A percentile compares a stretch with the other conserved stretches of the same genome.
phyloP scores from a whole-genome alignment of 2,113 vertebrate species.

The Turnix velox region DNA sequence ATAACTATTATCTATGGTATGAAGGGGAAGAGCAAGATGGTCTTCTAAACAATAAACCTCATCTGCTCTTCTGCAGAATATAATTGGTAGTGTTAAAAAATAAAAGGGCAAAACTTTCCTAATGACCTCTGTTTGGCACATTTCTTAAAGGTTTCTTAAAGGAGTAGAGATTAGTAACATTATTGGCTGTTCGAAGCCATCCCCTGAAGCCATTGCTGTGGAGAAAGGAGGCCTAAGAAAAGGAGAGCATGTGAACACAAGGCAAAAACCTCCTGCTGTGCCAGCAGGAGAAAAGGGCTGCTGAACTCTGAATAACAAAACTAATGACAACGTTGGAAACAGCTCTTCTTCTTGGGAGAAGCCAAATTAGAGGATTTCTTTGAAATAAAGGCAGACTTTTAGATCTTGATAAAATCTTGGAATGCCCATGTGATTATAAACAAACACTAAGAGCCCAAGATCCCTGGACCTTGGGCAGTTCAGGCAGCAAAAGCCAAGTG shows the following conservation, averaged over 20 bases:
- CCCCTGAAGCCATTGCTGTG: neutral
- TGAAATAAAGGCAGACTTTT: neutral
- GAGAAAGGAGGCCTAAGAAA: neutral
- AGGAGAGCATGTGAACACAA: neutral
- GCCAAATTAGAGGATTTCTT: neutral
- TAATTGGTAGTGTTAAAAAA: neutral
- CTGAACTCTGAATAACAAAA: neutral
- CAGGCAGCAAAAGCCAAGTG: neutral
- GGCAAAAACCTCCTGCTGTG: neutral
- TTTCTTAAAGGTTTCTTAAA: too few species aligned
- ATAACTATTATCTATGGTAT: neutral
- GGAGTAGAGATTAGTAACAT: neutral
- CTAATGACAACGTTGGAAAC: neutral
- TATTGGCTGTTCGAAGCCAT: neutral
- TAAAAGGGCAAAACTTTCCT: neutral
- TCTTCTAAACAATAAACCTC: neutral
- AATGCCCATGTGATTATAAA: neutral
- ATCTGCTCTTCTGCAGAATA: neutral
- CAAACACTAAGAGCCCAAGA: neutral
- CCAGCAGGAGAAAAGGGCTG: neutral
- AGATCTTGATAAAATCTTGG: neutral
- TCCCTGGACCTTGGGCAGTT: neutral
- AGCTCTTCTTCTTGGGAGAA: neutral
- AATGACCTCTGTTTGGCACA: too few species aligned
- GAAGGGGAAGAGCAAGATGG: neutral